Evolutionary conservation across 2,888 invertebrate species (phyloP), one percentile per base, ranked within the genome.

Genomic region (Stegana nigrithorax): DNA sequence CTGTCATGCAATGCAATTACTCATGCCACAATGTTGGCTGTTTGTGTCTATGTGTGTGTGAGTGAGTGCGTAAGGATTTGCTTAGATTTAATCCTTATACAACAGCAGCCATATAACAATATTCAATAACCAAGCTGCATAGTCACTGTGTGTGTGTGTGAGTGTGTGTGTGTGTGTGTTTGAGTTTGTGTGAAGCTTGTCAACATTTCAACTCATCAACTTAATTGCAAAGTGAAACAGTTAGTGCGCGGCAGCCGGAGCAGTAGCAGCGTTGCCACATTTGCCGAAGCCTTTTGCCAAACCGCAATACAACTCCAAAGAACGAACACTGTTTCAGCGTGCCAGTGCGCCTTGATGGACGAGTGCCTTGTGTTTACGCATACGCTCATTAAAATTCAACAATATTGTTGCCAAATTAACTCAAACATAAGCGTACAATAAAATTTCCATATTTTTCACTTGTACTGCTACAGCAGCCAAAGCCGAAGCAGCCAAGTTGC

Each of bases 371-470:
- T 69, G 60, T 63, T 61, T 29, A 73, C 63, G 71, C 80, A 71
- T 51, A 14, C 72, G 68, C 78, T 76, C 76, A 80, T 76, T 80
- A 76, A 78, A 78, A 76, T 80, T 80, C 76, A 80, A 80, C 76
- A 80, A 76, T 80, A 76, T 75, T 76, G 78, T 76, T 76, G 73
- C 78, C 80, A 76, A 76, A 76, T 76, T 80, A 76, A 76, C 80
- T 80, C 75, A 76, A 76, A 76, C 80, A 76, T 78, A 76, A 75
- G 80, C 75, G 80, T 75, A 72, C 75, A 73, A 80, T 76, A 76
- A 76, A 76, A 76, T 76, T 76, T 76, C 78, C 75, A 76, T 76
- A 76, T 80, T 76, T 78, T 71, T n/a, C 65, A 65, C 59, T 25
- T 50, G 42, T 57, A n/a, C 53, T 21, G 17, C 12, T 14, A 58